A percentile compares a stretch with the other conserved stretches of the same genome.
Conservation (phyloP, 2,113 vertebrate species). For the Lutjanus erythropterus region DNA sequence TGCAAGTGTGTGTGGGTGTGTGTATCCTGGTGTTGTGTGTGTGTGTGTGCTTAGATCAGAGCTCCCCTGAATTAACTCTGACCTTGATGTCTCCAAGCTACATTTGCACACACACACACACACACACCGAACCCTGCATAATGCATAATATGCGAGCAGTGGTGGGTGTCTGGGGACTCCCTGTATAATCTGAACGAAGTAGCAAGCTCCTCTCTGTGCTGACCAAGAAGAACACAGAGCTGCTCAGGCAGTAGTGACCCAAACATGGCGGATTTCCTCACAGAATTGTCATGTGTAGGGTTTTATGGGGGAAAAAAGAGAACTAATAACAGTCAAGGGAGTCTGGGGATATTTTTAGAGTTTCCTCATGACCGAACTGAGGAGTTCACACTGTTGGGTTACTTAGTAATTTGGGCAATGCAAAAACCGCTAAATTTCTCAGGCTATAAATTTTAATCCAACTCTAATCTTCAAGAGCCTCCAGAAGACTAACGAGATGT, state of each 20-base stretch:
- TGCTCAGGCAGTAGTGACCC: not conserved
- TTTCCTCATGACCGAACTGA: constrained; percentile 27
- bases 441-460: constrained; percentile 38
- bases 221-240: constrained; percentile 33
- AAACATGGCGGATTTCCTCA: constrained; percentile 6
- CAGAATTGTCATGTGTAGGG: not conserved
- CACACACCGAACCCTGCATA: constrained; percentile 21
- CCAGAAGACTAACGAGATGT: constrained; percentile 13
- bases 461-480: constrained; percentile 38
- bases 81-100: constrained; percentile 49
- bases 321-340: constrained; percentile 18
- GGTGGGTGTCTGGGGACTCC: constrained; percentile 29
- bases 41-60: not conserved
- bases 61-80: constrained; percentile 48
- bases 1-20: not conserved
- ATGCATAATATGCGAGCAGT: constrained; percentile 35
- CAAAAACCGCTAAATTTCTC: constrained; percentile 3
- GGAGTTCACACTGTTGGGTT: constrained; percentile 20
- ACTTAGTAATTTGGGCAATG: constrained; percentile 27
- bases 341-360: constrained; percentile 39
- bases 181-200: constrained; percentile 50
- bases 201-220: constrained; percentile 30
- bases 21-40: constrained; percentile 5
- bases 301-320: constrained; percentile 9
- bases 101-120: constrained; percentile 4